These are phyloP conservation scores for Pongo pygmaeus DNA, from an alignment of 2,113 vertebrate species.

Conservation along the genomic window DNA sequence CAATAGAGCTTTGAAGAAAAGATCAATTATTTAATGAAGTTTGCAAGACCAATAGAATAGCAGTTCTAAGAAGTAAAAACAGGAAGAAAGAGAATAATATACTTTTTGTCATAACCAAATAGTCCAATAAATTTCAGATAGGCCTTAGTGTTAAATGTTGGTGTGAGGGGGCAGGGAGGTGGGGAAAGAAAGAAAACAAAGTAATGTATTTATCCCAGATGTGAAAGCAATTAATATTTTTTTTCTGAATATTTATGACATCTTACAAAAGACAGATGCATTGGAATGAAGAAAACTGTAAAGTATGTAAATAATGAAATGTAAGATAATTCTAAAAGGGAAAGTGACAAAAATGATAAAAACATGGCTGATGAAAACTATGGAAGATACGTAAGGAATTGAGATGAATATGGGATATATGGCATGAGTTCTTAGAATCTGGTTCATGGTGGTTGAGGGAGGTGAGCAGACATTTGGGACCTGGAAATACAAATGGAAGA, in stretches of 20 bases:
- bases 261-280: neutral
- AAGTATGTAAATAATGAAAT: neutral
- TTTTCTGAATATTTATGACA: neutral
- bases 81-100: neutral
- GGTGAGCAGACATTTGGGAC: neutral
- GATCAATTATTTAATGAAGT: neutral
- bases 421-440: neutral
- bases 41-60: neutral
- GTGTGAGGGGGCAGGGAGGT: too few relatives aligned
- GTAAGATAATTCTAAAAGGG: neutral
- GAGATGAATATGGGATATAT: neutral
- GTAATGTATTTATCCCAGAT: neutral
- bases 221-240: neutral
- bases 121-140: neutral
- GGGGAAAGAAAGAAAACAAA: neutral
- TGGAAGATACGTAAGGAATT: neutral
- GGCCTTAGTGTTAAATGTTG: neutral
- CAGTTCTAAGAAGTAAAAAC: neutral
- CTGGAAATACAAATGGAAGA: neutral
- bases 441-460: neutral
- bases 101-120: constrained; percentile 35
- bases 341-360: neutral
- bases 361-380: neutral
- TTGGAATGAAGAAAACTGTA: neutral
- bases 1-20: neutral